Base-by-base conservation (phyloP, 1,140 invertebrate species). In the Radopholus similis region DNA sequence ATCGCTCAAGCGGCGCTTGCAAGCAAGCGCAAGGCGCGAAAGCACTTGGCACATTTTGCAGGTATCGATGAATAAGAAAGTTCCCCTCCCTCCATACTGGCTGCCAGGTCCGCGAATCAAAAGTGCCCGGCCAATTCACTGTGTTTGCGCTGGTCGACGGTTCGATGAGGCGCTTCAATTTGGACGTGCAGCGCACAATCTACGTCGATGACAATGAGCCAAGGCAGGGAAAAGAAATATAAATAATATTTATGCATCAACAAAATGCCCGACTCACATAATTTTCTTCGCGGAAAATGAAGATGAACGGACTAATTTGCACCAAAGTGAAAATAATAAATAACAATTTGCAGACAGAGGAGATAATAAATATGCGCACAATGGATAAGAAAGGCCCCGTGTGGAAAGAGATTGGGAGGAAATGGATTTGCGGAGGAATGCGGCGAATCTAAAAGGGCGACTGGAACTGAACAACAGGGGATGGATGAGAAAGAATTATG, bases 101-200 rank as follows among this genome's bases (percentile, higher is more conserved):
- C 23, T 35, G 63, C 23, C 64, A 83, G 73, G 71, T 83, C 53
- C 84, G 86, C 15, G 87, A 90, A 76, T 90, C 90, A 0, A 87
- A 87, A 23, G 88, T 89, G 59, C 88, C 90, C 8, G 95, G 95
- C 1, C 85, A 90, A 53, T 95, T 91, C 82, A 88, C 88, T 67
- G 78, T 95, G 0, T 97, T 94, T 93, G 90, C 90, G 23, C 78
- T 97, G 65, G 89, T 96, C 63, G 90, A 90, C n/a, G 84, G 85
- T 63, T 84, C 86, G 60, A 77, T 88, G 2, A 86, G 87, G 73
- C 74, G 77, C n/a, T 83, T 87, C 64, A 86, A 85, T 63, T 73
- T 87, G 13, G 70, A 70, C 26, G 76, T 84, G n/a, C 92, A 91
- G 0, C 85, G 94, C 26, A 88, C 93, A 51, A 97, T 97, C 85